These are phyloP conservation scores for Aphelocoma coerulescens DNA, from an alignment of 2,113 vertebrate species.

Conservation along the genomic window DNA sequence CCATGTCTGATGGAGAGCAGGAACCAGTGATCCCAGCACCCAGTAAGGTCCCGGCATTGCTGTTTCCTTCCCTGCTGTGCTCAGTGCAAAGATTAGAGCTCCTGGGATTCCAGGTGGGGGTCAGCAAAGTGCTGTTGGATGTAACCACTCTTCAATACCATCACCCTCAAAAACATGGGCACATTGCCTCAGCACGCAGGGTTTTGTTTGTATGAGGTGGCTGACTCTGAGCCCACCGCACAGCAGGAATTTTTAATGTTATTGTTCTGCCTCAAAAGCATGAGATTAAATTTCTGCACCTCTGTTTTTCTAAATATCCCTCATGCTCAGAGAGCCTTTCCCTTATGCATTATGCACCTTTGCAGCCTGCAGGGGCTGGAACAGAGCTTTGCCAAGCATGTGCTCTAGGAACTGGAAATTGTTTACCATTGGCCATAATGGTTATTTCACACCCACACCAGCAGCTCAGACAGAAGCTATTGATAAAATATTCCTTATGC, in stretches of 20 bases:
- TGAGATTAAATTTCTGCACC: slow-evolving; percentile 6
- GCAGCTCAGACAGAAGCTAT: background rate
- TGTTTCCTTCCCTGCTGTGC: slow-evolving; percentile 37
- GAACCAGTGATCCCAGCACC: background rate
- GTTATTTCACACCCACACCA: background rate
- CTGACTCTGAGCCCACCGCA: background rate
- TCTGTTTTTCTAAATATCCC: background rate
- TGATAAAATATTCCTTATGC: background rate
- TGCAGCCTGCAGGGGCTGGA: background rate
- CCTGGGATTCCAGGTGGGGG: slow-evolving; percentile 34
- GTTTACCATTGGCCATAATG: background rate
- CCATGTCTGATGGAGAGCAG: slow-evolving; percentile 11
- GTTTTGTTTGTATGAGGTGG: background rate
- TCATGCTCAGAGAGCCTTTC: background rate
- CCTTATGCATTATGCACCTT: background rate
- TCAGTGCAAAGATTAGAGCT: background rate
- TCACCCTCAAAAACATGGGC: background rate
- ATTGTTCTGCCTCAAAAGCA: background rate
- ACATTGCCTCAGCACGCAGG: background rate
- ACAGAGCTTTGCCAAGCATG: background rate
- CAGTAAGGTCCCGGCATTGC: background rate
- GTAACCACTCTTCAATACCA: slow-evolving; percentile 34
- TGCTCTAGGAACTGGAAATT: background rate
- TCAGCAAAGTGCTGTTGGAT: background rate
- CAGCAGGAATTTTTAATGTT: slow-evolving; percentile 8